phyloP scores from a whole-genome alignment of 2,888 invertebrate species.

The Microplitis deprimator region DNA sequence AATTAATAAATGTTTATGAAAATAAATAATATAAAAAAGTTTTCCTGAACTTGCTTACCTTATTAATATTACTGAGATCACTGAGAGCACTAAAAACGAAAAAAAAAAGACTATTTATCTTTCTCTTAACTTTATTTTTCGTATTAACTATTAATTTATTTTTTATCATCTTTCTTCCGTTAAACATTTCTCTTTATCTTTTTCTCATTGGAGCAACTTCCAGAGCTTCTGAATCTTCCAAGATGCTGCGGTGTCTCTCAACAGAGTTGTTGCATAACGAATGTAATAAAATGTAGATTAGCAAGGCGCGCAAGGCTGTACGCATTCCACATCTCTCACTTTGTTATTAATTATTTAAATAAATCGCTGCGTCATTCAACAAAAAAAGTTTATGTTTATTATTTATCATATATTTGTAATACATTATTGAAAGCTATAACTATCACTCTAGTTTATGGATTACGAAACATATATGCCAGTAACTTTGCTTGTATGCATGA shows the following conservation, averaged over 20 bases:
- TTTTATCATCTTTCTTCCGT: not conserved
- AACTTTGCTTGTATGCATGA: not conserved
- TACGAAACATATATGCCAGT: not conserved
- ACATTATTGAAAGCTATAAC: not conserved
- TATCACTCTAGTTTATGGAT: not conserved
- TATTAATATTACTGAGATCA: not conserved
- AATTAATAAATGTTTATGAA: not conserved
- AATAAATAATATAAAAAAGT: not conserved
- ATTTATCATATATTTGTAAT: not conserved
- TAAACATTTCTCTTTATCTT: not conserved
- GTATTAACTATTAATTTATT: slow-evolving; percentile 1
- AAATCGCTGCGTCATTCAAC: slow-evolving; percentile 12
- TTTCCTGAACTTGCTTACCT: not conserved
- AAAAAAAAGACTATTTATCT: not conserved
- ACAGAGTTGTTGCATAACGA: slow-evolving; percentile 30
- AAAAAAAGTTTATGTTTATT: not conserved
- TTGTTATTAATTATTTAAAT: slow-evolving; percentile 14
- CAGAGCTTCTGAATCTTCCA: not conserved
- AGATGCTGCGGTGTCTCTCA: not conserved
- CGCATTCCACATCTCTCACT: slow-evolving; percentile 30
- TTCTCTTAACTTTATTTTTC: not conserved
- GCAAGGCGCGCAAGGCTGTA: slow-evolving; percentile 31
- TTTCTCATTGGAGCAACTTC: slow-evolving; percentile 16
- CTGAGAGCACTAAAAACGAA: not conserved
- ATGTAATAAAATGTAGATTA: slow-evolving; percentile 39